phyloP scores from a whole-genome alignment of 2,113 vertebrate genomes.

The Pangasianodon hypophthalmus region DNA sequence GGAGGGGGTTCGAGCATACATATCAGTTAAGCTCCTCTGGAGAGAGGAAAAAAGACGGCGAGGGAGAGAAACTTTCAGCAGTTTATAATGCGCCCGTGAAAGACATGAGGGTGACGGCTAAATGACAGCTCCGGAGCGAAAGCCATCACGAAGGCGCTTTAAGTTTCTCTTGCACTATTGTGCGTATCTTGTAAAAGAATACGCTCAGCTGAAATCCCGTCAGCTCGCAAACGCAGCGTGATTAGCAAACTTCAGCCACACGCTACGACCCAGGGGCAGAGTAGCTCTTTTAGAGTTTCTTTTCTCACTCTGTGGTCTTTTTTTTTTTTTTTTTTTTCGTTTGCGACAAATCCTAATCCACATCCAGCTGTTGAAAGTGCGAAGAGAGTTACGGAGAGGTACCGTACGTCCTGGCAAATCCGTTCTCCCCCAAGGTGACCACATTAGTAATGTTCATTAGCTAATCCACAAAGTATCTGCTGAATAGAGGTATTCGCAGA shows the following conservation, averaged over 20 bases:
- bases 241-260: constrained; percentile 24
- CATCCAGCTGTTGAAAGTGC: constrained; percentile 40
- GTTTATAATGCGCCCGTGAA: constrained; percentile 66
- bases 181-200: background rate
- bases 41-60: constrained; percentile 20
- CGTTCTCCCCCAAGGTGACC: constrained; percentile 51
- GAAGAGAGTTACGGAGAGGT: constrained; percentile 12
- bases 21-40: constrained; percentile 34
- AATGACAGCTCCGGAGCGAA: constrained; percentile 64
- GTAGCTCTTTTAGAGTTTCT: background rate
- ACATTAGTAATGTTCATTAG: constrained; percentile 71
- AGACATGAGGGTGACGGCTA: constrained; percentile 59
- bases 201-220: constrained; percentile 49
- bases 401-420: constrained; percentile 47
- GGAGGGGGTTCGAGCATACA: constrained; percentile 4
- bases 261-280: background rate
- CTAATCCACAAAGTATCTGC: constrained; percentile 74
- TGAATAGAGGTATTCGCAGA: constrained; percentile 45
- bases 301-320: background rate
- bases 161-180: constrained; percentile 12
- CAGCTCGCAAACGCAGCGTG: constrained; percentile 27
- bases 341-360: constrained; percentile 46
- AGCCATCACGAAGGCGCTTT: constrained; percentile 3
- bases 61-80: constrained; percentile 67
- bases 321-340: background rate